Evolutionary conservation across 2,797 vertebrate species (phyloP).

Genomic region (Rhinella marina): DNA sequence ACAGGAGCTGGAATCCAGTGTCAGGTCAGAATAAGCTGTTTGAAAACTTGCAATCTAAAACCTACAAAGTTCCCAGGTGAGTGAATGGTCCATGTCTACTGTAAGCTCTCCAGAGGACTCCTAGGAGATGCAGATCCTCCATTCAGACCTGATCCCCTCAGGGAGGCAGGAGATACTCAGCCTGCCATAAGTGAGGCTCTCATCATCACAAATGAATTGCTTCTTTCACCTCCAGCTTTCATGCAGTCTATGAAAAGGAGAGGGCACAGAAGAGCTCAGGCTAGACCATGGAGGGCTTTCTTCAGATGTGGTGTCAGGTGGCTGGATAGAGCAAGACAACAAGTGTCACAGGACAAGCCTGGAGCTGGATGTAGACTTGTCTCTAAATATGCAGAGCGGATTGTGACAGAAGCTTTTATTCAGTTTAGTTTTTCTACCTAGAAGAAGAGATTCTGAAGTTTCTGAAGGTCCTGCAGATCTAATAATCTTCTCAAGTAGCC

Average conservation of each 20-base stretch:
- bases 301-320: slow-evolving; percentile 61
- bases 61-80: slow-evolving; percentile 42
- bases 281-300: slow-evolving; percentile 43
- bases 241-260: slow-evolving; percentile 43
- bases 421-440: neutral
- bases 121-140: slow-evolving; percentile 25
- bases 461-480: neutral
- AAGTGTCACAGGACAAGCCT: slow-evolving; percentile 64
- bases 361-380: slow-evolving; percentile 39
- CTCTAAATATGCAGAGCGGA: neutral
- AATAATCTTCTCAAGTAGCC: neutral
- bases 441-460: neutral
- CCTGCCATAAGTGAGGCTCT: slow-evolving; percentile 13
- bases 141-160: neutral
- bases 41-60: slow-evolving; percentile 56
- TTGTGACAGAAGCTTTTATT: neutral
- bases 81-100: slow-evolving; percentile 49
- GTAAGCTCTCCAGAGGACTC: slow-evolving; percentile 44
- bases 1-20: slow-evolving; percentile 46
- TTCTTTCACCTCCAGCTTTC: slow-evolving; percentile 33
- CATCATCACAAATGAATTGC: slow-evolving; percentile 18
- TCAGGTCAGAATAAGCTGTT: slow-evolving; percentile 47
- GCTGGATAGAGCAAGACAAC: slow-evolving; percentile 67
- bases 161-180: neutral
- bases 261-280: slow-evolving; percentile 38